Percentiles rank a stretch among this genome's conserved stretches.
phyloP scores from a whole-genome alignment of 2,797 vertebrate species.

The Rhodeus uyekii region DNA sequence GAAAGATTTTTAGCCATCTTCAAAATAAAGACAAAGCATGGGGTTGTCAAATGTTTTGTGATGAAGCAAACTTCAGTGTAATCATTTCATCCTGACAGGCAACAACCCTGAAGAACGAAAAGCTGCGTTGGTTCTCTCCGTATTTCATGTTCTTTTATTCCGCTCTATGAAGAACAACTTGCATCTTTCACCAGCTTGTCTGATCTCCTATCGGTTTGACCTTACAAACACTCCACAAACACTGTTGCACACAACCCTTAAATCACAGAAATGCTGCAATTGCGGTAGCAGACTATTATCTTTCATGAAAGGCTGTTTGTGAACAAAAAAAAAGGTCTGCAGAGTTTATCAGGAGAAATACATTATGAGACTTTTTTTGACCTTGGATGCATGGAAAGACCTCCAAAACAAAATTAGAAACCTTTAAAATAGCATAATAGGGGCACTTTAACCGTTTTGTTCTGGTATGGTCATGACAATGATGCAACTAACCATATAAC shows the following conservation, averaged over 20 bases:
- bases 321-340: too few species aligned
- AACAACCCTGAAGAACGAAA: background rate
- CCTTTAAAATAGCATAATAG: background rate
- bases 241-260: background rate
- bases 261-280: background rate
- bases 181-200: background rate
- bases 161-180: background rate
- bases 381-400: background rate
- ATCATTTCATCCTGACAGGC: background rate
- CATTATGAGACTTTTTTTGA: background rate
- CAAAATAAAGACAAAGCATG: background rate
- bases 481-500: background rate
- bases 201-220: conserved; percentile 3
- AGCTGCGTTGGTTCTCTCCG: background rate
- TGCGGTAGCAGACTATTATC: background rate
- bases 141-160: background rate
- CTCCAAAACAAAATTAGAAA: background rate
- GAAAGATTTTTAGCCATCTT: too few species aligned
- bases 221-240: conserved; percentile 1
- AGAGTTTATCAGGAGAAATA: background rate
- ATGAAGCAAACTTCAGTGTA: background rate
- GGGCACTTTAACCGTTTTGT: background rate
- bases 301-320: too few species aligned
- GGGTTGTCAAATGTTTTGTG: background rate
- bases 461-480: background rate